Evolutionary conservation across 35 echinoderm and acorn worm species (phyloP).

Genomic region (Hemicentrotus pulcherrimus): DNA sequence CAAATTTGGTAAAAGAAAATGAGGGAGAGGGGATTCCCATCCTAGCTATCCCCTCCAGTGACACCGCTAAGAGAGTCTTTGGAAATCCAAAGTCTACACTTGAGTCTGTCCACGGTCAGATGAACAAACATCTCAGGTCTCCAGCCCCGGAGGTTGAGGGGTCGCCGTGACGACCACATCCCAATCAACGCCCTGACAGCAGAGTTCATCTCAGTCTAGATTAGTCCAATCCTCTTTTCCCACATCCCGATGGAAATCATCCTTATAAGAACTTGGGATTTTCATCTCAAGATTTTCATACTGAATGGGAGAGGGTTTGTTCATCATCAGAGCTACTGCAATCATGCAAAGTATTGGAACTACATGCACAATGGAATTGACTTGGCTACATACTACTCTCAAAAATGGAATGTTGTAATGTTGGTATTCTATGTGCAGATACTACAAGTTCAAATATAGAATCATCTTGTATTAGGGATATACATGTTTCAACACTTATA

Average conservation of each 20-base stretch:
- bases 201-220: not conserved
- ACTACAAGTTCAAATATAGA: too few relatives aligned
- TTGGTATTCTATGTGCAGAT: too few relatives aligned
- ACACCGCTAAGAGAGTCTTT: not conserved
- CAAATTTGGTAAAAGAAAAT: too few relatives aligned
- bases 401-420: too few relatives aligned
- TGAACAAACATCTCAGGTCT: not conserved
- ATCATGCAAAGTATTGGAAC: not conserved
- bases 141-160: not conserved
- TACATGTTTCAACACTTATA: too few relatives aligned
- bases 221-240: constrained; percentile 4
- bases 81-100: not conserved
- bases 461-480: too few relatives aligned
- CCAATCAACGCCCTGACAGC: not conserved
- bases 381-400: too few relatives aligned
- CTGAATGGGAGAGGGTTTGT: not conserved
- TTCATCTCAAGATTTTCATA: not conserved
- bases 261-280: not conserved
- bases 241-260: not conserved
- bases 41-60: too few relatives aligned
- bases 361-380: too few relatives aligned
- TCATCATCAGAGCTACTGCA: not conserved
- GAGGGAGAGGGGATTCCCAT: too few relatives aligned
- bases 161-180: not conserved
- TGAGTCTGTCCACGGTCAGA: not conserved